Conservation (phyloP, 1,140 invertebrate species). For the Pissodes strobi region DNA sequence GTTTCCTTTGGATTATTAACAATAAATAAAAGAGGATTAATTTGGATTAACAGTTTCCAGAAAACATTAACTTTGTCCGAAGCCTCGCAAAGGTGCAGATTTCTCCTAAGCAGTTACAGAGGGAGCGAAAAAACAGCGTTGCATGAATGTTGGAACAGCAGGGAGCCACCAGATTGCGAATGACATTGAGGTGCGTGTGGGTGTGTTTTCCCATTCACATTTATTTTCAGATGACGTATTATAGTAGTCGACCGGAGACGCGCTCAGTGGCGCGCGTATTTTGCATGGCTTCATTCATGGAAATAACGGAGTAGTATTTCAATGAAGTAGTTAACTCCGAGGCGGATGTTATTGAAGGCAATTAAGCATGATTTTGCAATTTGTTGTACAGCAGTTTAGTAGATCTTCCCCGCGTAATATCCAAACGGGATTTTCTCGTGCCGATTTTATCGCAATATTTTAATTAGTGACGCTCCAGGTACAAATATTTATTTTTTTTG, state of each 20-base stretch:
- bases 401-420: no score
- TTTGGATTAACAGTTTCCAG: neutral
- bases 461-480: no score
- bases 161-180: slow-evolving; percentile 39
- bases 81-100: neutral
- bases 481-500: no score
- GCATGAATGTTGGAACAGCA: slow-evolving; percentile 25
- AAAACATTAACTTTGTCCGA: neutral
- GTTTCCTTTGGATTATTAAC: no score
- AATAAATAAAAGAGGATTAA: neutral
- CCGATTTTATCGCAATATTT: no score
- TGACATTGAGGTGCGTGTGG: slow-evolving; percentile 52
- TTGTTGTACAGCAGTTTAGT: no score
- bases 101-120: neutral
- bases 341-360: neutral
- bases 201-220: slow-evolving; percentile 48
- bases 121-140: slow-evolving; percentile 5
- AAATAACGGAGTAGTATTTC: slow-evolving; percentile 6
- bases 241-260: slow-evolving; percentile 22
- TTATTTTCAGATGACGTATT: slow-evolving; percentile 37
- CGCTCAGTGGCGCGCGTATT: slow-evolving; percentile 12
- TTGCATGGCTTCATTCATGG: slow-evolving; percentile 4
- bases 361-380: neutral
- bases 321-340: neutral
- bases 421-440: no score